These are phyloP conservation scores for Oryzias woworae DNA, from an alignment of 2,113 vertebrate species.

Conservation along the genomic window DNA sequence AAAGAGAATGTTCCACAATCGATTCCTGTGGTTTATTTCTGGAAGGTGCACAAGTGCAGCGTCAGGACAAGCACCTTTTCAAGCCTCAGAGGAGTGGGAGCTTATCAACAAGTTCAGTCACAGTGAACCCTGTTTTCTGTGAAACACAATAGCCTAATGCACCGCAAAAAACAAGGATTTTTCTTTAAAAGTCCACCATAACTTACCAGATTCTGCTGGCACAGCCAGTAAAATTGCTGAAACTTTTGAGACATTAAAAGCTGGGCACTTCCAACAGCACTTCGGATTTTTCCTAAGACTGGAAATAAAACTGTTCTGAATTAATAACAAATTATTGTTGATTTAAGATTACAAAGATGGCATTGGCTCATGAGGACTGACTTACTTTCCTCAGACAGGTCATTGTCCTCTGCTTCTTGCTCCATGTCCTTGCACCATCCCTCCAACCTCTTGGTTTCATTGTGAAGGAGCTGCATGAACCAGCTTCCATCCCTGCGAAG, in stretches of 20 bases:
- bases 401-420: constrained; percentile 93
- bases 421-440: constrained; percentile 99
- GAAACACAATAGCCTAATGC: constrained; percentile 16
- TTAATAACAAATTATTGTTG: constrained; percentile 17
- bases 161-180: not conserved
- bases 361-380: constrained; percentile 32
- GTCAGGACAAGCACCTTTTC: constrained; percentile 31
- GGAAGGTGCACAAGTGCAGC: constrained; percentile 41
- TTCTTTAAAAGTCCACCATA: not conserved
- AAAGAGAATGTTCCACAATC: constrained; percentile 45
- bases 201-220: constrained; percentile 99
- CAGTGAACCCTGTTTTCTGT: constrained; percentile 15
- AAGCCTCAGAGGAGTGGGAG: constrained; percentile 10
- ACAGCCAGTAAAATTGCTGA: constrained; percentile 99
- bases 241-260: constrained; percentile 99
- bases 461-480: constrained; percentile 98
- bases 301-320: constrained; percentile 27
- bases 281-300: constrained; percentile 98
- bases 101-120: constrained; percentile 23
- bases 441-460: constrained; percentile 93
- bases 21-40: constrained; percentile 58
- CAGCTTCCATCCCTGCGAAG: constrained; percentile 90
- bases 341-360: constrained; percentile 22
- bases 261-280: constrained; percentile 97
- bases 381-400: constrained; percentile 97